Conservation (phyloP, 1,140 invertebrate genomes). For the Bathynomus jamesi region DNA sequence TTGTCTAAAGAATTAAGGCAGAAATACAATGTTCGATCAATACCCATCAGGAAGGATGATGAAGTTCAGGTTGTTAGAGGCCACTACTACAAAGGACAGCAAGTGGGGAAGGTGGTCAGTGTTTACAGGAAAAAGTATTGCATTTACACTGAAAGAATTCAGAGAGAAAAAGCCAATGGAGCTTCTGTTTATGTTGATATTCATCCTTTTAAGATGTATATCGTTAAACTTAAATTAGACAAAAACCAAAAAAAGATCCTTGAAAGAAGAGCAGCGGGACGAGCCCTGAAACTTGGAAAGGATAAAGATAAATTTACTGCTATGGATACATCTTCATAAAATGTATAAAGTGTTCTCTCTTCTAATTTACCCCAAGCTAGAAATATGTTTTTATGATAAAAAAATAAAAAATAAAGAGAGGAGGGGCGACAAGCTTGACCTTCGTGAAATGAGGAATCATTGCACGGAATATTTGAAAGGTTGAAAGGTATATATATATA, state of each 20-base stretch:
- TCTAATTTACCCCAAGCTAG: neutral
- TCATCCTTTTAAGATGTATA: conserved; percentile 85
- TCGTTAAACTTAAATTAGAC: conserved; percentile 98
- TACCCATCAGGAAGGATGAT: conserved; percentile 97
- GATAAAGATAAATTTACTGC: conserved; percentile 97
- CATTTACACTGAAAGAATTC: conserved; percentile 96
- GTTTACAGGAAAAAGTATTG: conserved; percentile 98
- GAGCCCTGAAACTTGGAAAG: conserved; percentile 81
- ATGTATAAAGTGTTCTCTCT: neutral
- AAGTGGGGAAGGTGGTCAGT: conserved; percentile 96
- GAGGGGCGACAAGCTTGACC: too few relatives aligned
- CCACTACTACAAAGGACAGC: conserved; percentile 92
- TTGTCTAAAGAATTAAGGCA: conserved; percentile 95
- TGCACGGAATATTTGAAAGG: too few relatives aligned
- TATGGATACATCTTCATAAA: conserved; percentile 40
- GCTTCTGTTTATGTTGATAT: conserved; percentile 97
- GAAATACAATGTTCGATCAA: conserved; percentile 95
- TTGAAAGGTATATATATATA: too few relatives aligned
- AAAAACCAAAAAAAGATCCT: conserved; percentile 95
- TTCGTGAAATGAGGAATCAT: too few relatives aligned
- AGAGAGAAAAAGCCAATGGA: conserved; percentile 97
- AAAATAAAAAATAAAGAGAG: too few relatives aligned
- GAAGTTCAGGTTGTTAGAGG: conserved; percentile 97
- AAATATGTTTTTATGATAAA: neutral
- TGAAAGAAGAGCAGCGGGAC: conserved; percentile 87